Evolutionary conservation across 2,888 invertebrate species (phyloP).

Genomic region (Metopia argyrocephala): DNA sequence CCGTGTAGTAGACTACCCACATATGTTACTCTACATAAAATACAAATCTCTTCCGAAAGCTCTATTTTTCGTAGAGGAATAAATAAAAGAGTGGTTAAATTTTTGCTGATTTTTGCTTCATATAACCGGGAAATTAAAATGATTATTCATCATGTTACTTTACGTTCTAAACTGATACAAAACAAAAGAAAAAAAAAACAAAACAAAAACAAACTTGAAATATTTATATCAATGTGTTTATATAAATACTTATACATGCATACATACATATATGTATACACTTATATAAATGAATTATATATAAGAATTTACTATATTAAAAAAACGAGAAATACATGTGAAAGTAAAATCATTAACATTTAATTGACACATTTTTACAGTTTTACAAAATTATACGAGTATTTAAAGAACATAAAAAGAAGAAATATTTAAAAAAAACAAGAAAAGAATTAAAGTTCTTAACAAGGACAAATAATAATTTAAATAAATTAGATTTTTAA

Average conservation of each 20-base stretch:
- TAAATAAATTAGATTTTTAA: slow-evolving; percentile 25
- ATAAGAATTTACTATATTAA: not conserved
- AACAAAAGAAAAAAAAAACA: not conserved
- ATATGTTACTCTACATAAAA: no score
- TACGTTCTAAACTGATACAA: not conserved
- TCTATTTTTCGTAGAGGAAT: no score
- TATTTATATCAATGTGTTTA: slow-evolving; percentile 58
- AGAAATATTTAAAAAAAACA: not conserved
- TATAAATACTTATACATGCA: no score
- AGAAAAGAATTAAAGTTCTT: slow-evolving; percentile 41
- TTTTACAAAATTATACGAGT: slow-evolving; percentile 39
- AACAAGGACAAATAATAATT: slow-evolving; percentile 52
- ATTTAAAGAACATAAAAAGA: no score
- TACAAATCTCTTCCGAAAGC: no score
- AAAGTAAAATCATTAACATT: slow-evolving; percentile 9
- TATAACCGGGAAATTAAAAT: no score
- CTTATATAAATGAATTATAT: slow-evolving; percentile 32
- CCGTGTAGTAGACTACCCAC: no score
- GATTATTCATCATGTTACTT: no score
- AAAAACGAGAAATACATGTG: not conserved
- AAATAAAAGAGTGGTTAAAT: no score
- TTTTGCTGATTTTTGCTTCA: no score
- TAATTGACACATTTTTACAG: slow-evolving; percentile 46
- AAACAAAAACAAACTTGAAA: slow-evolving; percentile 27
- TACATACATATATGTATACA: no score